Evolutionary conservation across 1,140 invertebrate genomes (phyloP), one percentile per base, ranked within the genome.

Genomic region (Anadara kagoshimensis): DNA sequence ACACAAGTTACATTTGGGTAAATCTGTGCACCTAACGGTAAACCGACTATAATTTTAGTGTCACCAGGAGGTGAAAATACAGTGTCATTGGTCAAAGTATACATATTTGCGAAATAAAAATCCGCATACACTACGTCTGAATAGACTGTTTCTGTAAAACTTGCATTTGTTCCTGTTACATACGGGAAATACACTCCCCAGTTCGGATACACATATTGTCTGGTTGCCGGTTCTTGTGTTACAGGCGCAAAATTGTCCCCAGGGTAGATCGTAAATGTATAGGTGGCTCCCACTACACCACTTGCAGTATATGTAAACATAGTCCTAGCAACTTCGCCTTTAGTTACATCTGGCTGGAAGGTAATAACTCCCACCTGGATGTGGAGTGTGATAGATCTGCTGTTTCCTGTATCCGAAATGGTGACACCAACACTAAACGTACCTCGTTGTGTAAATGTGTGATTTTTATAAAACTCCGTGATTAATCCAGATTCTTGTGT

Each of bases 21-120:
- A 7, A 24, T 14, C 29, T 36, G 24, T 22, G 12, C 2, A 24
- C 56, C 18, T 20, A 51, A 36, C 1, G 57, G 45, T 22, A n/a
- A 14, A 11, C 20, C 54, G 44, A 61, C 41, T 12, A 44, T 5
- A 12, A 44, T 53, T 12, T 51, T 51, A 51, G 26, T 22, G 12
- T 26, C 44, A 4, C 73, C 73, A n/a, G 73, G 73, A 11, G 73
- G 73, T 5, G 63, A 51, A 16, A 24, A 41, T 24, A 71, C 26
- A 11, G 69, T 71, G 10, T 36, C 36, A 44, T 71, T 71, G 8
- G 47, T 43, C 47, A 63, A 11, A 0, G n/a, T 16, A 5, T 63
- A 29, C 8, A 63, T 43, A n/a, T 44, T 51, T 7, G 64, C 22
- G 10, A 71, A 24, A 22, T 41, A 36, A 45, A 45, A 56, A 10